Percentiles rank a stretch among this genome's conserved stretches.
Conservation (phyloP, 2,888 invertebrate species). For the Pardosa pseudoannulata region DNA sequence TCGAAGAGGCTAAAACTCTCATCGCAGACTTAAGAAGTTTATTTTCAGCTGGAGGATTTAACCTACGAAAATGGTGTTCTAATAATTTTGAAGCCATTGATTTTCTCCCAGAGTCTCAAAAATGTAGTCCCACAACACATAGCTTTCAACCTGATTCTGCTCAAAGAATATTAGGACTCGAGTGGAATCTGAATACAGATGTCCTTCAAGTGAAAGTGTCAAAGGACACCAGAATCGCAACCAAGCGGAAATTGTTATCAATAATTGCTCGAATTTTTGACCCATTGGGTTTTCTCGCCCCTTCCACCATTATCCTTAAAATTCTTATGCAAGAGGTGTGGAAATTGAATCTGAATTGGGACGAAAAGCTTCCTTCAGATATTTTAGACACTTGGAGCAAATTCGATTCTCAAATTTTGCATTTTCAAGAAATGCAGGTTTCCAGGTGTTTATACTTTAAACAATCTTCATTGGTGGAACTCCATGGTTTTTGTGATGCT, state of each 20-base stretch:
- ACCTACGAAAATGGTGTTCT: neutral
- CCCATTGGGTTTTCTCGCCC: neutral
- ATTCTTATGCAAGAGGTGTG: neutral
- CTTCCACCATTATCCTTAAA: neutral
- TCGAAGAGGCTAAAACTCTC: neutral
- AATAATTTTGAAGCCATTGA: neutral
- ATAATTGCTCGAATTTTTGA: neutral
- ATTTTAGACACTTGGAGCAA: neutral
- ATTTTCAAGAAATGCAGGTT: neutral
- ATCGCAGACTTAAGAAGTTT: neutral
- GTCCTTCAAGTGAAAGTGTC: neutral
- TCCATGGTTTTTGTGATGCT: neutral
- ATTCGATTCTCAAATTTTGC: neutral
- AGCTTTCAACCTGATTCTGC: neutral
- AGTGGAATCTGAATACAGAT: neutral
- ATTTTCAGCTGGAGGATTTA: neutral
- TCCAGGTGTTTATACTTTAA: neutral
- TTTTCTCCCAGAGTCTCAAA: neutral
- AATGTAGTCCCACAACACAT: neutral
- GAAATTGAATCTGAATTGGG: neutral
- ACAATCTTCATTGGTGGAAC: neutral
- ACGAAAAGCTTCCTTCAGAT: neutral
- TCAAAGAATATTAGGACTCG: neutral
- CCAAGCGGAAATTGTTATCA: neutral
- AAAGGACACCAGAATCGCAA: neutral